These are phyloP conservation scores for Rhabdophis nuchalis DNA, from an alignment of 2,797 vertebrate genomes.

Conservation along the genomic window DNA sequence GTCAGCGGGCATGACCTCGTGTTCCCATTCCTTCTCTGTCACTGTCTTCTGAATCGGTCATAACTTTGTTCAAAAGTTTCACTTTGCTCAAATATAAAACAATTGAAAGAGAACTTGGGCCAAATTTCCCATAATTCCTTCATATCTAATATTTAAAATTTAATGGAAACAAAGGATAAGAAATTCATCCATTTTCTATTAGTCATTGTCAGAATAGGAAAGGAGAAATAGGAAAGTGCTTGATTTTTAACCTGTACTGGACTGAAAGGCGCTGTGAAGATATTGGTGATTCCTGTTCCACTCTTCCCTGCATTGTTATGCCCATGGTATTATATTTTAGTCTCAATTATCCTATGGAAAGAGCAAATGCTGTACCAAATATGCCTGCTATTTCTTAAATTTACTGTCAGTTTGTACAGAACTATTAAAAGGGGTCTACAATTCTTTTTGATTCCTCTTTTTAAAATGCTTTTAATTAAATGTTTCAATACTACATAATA, in stretches of 20 bases:
- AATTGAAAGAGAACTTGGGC: neutral
- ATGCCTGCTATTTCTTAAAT: neutral
- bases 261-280: neutral
- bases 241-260: neutral
- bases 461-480: neutral
- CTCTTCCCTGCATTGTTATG: neutral
- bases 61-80: neutral
- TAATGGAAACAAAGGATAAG: neutral
- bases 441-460: neutral
- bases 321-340: neutral
- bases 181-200: neutral
- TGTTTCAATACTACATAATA: conserved; percentile 11
- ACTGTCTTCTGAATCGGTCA: neutral
- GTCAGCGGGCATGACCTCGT: neutral
- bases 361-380: neutral
- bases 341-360: neutral
- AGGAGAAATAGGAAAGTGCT: neutral
- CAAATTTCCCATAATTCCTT: neutral
- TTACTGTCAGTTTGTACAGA: neutral
- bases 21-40: neutral
- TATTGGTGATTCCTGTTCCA: neutral
- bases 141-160: neutral
- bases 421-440: neutral
- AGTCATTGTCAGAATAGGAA: neutral
- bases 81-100: neutral